phyloP scores from a whole-genome alignment of 1,140 invertebrate genomes.

The Drosophila orosa region DNA sequence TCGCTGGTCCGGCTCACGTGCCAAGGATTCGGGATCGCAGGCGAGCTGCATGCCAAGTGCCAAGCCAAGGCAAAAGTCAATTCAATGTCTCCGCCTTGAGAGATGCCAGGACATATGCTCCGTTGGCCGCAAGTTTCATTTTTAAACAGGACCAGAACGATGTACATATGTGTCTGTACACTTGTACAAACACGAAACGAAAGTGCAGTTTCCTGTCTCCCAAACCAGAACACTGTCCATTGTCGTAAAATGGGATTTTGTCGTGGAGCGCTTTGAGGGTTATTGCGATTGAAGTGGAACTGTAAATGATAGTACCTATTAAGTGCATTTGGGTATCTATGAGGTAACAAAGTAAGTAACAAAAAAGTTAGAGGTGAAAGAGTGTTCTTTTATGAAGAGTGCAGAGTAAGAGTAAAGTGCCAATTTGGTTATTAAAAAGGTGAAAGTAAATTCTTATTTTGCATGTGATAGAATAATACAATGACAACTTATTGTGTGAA shows the following conservation, averaged over 20 bases:
- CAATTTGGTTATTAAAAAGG: neutral
- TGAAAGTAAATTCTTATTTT: no score
- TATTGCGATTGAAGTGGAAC: constrained; percentile 40
- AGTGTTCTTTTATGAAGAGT: neutral
- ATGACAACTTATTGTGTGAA: no score
- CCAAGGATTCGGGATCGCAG: constrained; percentile 42
- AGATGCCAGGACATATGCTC: constrained; percentile 42
- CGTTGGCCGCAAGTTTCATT: constrained; percentile 30
- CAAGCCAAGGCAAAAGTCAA: constrained; percentile 47
- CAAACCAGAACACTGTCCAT: constrained; percentile 33
- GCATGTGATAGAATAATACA: no score
- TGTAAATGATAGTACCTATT: constrained; percentile 41
- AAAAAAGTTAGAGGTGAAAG: neutral
- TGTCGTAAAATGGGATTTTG: constrained; percentile 37
- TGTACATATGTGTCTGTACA: neutral
- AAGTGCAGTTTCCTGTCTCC: constrained; percentile 26
- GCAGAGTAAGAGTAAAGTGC: no score
- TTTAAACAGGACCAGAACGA: constrained; percentile 24
- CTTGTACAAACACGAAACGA: constrained; percentile 4
- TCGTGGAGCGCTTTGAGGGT: constrained; percentile 35
- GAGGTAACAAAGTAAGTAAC: constrained; percentile 23
- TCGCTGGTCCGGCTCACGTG: constrained; percentile 47
- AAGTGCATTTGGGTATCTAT: constrained; percentile 20
- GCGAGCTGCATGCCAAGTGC: constrained; percentile 39
- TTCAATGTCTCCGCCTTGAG: constrained; percentile 52